Percentiles rank a stretch among this genome's conserved stretches.
phyloP scores from a whole-genome alignment of 2,888 invertebrate genomes.

The Argyra leucocephala region DNA sequence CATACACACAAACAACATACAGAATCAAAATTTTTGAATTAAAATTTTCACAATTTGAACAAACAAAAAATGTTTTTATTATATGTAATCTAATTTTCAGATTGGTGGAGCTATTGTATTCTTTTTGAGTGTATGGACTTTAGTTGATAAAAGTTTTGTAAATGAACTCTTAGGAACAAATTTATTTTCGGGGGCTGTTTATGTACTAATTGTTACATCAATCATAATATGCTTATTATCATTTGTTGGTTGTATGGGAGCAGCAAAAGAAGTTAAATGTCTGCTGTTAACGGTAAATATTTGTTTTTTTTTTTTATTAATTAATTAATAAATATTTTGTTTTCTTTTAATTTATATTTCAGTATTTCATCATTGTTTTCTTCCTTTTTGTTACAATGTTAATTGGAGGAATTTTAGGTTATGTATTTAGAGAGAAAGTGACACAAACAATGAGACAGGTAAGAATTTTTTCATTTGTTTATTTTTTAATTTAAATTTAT shows the following conservation, averaged over 20 bases:
- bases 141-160: constrained; percentile 73
- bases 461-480: constrained; percentile 13
- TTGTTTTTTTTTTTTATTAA: background rate
- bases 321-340: background rate
- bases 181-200: constrained; percentile 76
- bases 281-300: constrained; percentile 76
- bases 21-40: no score
- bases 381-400: constrained; percentile 83
- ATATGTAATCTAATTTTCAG: constrained; percentile 45
- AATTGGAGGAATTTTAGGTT: constrained; percentile 81
- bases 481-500: no score
- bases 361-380: constrained; percentile 84
- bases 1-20: no score
- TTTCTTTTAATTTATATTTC: constrained; percentile 27
- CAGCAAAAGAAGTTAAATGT: constrained; percentile 88
- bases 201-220: constrained; percentile 74
- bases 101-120: constrained; percentile 69
- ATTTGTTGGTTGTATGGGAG: constrained; percentile 85
- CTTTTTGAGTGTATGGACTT: constrained; percentile 73
- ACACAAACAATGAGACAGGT: constrained; percentile 59
- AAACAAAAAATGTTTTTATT: constrained; percentile 10
- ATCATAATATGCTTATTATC: constrained; percentile 71
- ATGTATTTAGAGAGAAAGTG: constrained; percentile 81
- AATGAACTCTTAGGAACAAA: constrained; percentile 78
- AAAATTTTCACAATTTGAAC: no score